Conservation (phyloP, 2,113 vertebrate species). For the Emydura subglobosa region DNA sequence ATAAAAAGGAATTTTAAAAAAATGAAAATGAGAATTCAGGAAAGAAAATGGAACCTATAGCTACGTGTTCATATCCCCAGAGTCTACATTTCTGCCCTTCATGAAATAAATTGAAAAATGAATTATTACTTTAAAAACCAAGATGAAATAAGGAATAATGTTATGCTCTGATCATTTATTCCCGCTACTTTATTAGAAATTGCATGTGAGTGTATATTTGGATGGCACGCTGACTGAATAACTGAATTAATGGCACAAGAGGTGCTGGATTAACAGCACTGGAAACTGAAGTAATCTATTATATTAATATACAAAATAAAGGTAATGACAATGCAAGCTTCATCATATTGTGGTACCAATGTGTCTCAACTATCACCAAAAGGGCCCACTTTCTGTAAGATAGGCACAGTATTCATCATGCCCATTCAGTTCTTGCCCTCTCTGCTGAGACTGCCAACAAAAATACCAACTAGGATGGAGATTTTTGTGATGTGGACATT, state of each 20-base stretch:
- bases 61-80: background rate
- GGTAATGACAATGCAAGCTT: background rate
- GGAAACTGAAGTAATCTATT: conserved; percentile 18
- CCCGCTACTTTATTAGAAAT: background rate
- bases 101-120: background rate
- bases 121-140: background rate
- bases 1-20: background rate
- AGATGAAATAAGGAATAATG: background rate
- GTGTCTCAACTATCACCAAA: background rate
- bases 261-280: background rate
- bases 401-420: background rate
- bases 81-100: background rate
- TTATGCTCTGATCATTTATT: background rate
- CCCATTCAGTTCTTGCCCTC: background rate
- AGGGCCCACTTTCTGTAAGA: background rate
- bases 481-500: background rate
- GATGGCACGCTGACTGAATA: background rate
- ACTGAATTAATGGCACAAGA: background rate
- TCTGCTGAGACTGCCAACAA: background rate
- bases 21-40: background rate
- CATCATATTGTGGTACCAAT: background rate
- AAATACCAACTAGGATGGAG: background rate
- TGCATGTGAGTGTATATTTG: background rate
- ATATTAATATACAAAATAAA: background rate
- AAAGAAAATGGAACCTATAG: background rate